These are phyloP conservation scores for Lerema accius DNA, from an alignment of 1,140 invertebrate species.

Conservation along the genomic window DNA sequence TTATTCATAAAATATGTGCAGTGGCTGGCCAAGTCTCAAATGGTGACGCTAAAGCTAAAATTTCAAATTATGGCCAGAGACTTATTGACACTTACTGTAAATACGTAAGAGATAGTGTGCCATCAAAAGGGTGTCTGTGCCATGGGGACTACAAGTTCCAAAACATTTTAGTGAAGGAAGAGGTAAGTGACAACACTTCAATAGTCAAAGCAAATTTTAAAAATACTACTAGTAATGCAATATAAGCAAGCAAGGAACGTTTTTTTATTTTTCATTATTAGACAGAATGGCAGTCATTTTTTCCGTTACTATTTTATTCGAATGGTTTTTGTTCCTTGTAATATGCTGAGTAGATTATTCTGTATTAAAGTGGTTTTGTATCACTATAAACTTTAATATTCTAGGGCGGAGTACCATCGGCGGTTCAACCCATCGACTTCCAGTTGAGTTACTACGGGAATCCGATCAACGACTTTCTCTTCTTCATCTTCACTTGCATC, in stretches of 20 bases:
- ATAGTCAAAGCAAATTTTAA: too few relatives aligned
- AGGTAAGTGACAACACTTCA: conserved; percentile 36
- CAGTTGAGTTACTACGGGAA: conserved; percentile 47
- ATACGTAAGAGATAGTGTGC: neutral
- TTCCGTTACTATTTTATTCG: too few relatives aligned
- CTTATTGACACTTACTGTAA: conserved; percentile 18
- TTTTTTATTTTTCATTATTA: too few relatives aligned
- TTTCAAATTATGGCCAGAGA: conserved; percentile 24
- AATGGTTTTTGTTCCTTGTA: conserved; percentile 4
- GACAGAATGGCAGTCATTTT: too few relatives aligned
- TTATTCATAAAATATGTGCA: conserved; percentile 10
- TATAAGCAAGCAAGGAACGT: too few relatives aligned
- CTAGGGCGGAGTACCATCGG: conserved; percentile 37
- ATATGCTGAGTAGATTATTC: neutral
- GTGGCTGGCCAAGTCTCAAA: conserved; percentile 16
- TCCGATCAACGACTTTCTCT: conserved; percentile 43
- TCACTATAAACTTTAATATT: conserved; percentile 3
- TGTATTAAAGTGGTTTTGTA: too few relatives aligned
- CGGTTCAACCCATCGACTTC: conserved; percentile 46
- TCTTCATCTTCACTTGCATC: conserved; percentile 42
- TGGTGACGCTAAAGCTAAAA: conserved; percentile 23
- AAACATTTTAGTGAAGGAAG: conserved; percentile 49
- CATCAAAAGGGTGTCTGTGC: conserved; percentile 32
- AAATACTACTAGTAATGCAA: too few relatives aligned
- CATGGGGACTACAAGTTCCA: conserved; percentile 51